Conservation (phyloP, 2,113 vertebrate genomes). For the Laticauda colubrina region DNA sequence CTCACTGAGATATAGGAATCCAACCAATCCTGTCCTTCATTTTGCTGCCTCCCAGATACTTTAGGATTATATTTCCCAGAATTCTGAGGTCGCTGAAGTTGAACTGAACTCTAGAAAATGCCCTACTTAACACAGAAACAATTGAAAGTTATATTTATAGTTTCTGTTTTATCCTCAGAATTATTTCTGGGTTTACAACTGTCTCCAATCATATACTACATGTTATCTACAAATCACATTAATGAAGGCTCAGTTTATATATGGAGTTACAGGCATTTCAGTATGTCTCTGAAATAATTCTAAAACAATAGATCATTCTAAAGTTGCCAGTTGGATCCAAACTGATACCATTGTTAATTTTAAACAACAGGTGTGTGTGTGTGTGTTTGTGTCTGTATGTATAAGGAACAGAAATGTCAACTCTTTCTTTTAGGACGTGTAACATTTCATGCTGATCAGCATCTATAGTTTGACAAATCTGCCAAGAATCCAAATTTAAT, state of each 20-base stretch:
- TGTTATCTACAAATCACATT: not conserved
- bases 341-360: not conserved
- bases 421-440: slow-evolving; percentile 37
- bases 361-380: not conserved
- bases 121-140: not conserved
- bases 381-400: not conserved
- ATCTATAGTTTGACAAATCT: slow-evolving; percentile 45
- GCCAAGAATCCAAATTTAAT: slow-evolving; percentile 63
- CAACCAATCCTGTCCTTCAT: not conserved
- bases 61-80: not conserved
- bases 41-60: not conserved
- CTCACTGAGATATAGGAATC: not conserved
- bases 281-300: not conserved
- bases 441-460: slow-evolving; percentile 53
- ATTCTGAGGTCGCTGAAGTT: not conserved
- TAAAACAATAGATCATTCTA: not conserved
- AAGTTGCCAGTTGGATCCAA: not conserved
- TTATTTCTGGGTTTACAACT: not conserved
- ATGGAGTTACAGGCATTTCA: not conserved
- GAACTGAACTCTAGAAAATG: not conserved
- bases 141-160: not conserved
- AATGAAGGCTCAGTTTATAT: not conserved
- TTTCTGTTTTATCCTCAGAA: not conserved
- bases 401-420: not conserved
- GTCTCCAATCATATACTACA: not conserved